Percentiles rank a stretch among this genome's conserved stretches.
These are phyloP conservation scores for Perizoma affinitatum DNA, from an alignment of 2,888 invertebrate species.

Conservation along the genomic window DNA sequence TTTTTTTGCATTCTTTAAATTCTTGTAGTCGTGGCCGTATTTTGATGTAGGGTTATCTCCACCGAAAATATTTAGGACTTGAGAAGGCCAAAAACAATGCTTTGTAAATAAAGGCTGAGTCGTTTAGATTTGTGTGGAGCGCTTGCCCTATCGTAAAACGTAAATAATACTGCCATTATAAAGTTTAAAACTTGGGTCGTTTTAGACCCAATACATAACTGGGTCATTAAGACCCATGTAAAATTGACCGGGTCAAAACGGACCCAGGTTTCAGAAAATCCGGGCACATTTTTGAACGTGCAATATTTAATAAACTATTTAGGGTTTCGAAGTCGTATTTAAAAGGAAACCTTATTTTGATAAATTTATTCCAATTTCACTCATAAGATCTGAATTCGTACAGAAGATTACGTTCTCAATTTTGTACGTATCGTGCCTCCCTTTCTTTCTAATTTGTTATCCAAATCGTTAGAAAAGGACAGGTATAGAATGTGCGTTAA, in stretches of 20 bases:
- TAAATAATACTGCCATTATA: conserved; percentile 32
- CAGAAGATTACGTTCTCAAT: conserved; percentile 42
- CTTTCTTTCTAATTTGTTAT: conserved; percentile 43
- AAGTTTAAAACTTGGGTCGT: conserved; percentile 18
- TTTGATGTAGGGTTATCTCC: conserved; percentile 57
- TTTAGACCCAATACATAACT: conserved; percentile 13
- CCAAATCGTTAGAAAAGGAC: conserved; percentile 45
- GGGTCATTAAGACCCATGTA: conserved; percentile 12
- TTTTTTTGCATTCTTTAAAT: background rate
- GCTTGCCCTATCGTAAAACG: conserved; percentile 23
- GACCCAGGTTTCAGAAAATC: conserved; percentile 26
- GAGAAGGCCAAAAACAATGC: conserved; percentile 74
- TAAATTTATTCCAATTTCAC: conserved; percentile 36
- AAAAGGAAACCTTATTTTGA: conserved; percentile 18
- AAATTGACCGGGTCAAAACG: conserved; percentile 16
- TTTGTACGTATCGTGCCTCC: conserved; percentile 32
- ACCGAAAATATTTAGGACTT: conserved; percentile 72
- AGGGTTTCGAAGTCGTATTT: too few relatives aligned
- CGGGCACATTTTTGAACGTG: conserved; percentile 54
- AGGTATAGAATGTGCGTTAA: conserved; percentile 35
- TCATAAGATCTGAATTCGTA: conserved; percentile 54
- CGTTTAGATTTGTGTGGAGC: conserved; percentile 30
- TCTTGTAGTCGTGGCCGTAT: conserved; percentile 15
- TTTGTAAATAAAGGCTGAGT: conserved; percentile 72
- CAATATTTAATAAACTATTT: conserved; percentile 46